phyloP scores from a whole-genome alignment of 2,113 vertebrate species.

The Agapornis roseicollis region DNA sequence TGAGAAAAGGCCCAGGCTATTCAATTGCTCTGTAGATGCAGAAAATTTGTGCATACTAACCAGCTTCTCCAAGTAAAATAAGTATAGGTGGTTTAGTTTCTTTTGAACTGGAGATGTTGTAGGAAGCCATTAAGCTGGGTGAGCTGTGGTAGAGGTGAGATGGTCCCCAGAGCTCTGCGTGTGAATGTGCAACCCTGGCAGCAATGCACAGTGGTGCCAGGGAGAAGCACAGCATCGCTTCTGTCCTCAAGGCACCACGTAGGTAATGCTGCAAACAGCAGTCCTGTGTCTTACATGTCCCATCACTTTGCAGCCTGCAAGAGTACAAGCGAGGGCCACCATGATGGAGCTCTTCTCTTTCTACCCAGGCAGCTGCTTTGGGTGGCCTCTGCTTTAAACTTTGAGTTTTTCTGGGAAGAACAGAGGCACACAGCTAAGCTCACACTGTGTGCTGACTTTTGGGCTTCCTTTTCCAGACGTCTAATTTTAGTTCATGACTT shows the following conservation, averaged over 20 bases:
- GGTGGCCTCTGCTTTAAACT: background rate
- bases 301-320: background rate
- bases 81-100: conserved; percentile 39
- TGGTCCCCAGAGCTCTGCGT: background rate
- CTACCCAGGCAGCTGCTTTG: background rate
- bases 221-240: background rate
- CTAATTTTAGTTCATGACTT: background rate
- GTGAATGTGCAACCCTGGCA: background rate
- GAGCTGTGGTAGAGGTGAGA: background rate
- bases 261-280: background rate
- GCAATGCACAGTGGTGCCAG: accelerated
- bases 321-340: background rate
- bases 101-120: conserved; percentile 34
- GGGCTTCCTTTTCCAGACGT: background rate
- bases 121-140: conserved; percentile 41
- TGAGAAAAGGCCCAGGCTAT: conserved; percentile 41
- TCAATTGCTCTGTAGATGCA: conserved; percentile 32
- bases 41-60: conserved; percentile 53
- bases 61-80: conserved; percentile 5
- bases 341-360: background rate
- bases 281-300: accelerated
- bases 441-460: background rate
- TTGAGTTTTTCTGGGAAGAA: background rate
- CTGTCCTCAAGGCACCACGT: background rate
- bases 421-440: background rate